Evolutionary conservation across 2,113 vertebrate genomes (phyloP), one percentile per base, ranked within the genome.

Genomic region (Pitta sordida): DNA sequence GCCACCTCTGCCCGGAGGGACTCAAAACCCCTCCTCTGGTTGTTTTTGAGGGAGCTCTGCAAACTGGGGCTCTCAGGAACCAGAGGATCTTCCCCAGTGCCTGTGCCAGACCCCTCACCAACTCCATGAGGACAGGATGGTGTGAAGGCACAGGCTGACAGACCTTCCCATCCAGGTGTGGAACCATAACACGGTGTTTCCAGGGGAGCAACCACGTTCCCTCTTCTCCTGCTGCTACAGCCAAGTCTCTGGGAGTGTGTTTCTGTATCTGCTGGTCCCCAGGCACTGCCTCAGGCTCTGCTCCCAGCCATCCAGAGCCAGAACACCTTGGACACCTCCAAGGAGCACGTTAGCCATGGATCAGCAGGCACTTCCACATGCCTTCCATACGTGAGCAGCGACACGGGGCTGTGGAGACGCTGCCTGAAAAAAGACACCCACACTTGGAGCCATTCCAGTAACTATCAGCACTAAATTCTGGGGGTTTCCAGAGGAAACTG

Each of bases 321-420:
- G 53, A 51, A 27, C 34, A 68, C 34, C 78, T 89, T 3, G 1
- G 48, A 64, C 71, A 48, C 67, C 71, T 86, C 53, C 34, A 46
- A 59, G 82, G 80, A 71, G 36, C 73, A 37, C 0, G 0, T 70
- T 7, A 65, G 69, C n/a, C 30, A 36, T 6, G 86, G 70, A 21
- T 53, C 15, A 1, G 17, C 1, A 32, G 39, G 36, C n/a, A 9
- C 13, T 55, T 53, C 44, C 69, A 46, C 63, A 12, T 46, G 46
- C 63, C 71, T 51, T 7, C 68, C 24, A 17, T 27, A 29, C 0
- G 2, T 34, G 52, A 32, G 15, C 37, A 24, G 39, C 0, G 8
- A 24, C 55, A 59, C 17, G 15, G 48, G 48, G 53, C n/a, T 80
- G 29, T 23, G 88, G 85, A 59, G 32, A 55, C 30, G 81, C 67